phyloP scores from a whole-genome alignment of 1,140 invertebrate species.

The Drosophila equinoxialis region DNA sequence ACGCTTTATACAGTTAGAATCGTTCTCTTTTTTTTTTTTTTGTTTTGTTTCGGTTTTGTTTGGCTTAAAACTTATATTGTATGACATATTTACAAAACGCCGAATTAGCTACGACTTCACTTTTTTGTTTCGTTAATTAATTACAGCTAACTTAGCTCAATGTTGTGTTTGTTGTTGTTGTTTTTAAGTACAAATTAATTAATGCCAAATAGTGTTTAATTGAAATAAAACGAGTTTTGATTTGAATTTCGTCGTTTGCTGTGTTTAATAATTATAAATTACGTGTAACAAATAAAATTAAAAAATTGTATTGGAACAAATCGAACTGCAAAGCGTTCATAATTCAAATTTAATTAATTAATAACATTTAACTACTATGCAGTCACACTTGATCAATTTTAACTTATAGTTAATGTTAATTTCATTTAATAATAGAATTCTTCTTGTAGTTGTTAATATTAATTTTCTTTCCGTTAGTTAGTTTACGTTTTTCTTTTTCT shows the following conservation, averaged over 20 bases:
- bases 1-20: slow-evolving; percentile 73
- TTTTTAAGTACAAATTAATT: slow-evolving; percentile 76
- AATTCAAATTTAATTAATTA: slow-evolving; percentile 40
- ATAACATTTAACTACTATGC: slow-evolving; percentile 73
- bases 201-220: slow-evolving; percentile 12
- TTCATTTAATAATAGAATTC: slow-evolving; percentile 41
- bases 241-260: slow-evolving; percentile 44
- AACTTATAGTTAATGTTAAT: slow-evolving; percentile 65
- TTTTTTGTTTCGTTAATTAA: slow-evolving; percentile 8
- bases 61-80: slow-evolving; percentile 79
- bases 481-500: slow-evolving; percentile 13
- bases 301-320: slow-evolving; percentile 42
- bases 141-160: slow-evolving; percentile 60
- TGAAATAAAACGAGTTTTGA: slow-evolving; percentile 14
- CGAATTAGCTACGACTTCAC: slow-evolving; percentile 50
- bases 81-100: slow-evolving; percentile 73
- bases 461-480: slow-evolving; percentile 10
- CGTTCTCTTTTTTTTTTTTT: slow-evolving; percentile 28
- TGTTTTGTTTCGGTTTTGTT: slow-evolving; percentile 17
- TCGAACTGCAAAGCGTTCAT: slow-evolving; percentile 39
- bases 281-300: slow-evolving; percentile 54
- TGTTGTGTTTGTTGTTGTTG: slow-evolving; percentile 5
- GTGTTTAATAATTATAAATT: slow-evolving; percentile 30
- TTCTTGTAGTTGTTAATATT: slow-evolving; percentile 21
- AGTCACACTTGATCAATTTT: slow-evolving; percentile 74